Conservation (phyloP, 1,140 invertebrate species). For the Papilio xuthus region DNA sequence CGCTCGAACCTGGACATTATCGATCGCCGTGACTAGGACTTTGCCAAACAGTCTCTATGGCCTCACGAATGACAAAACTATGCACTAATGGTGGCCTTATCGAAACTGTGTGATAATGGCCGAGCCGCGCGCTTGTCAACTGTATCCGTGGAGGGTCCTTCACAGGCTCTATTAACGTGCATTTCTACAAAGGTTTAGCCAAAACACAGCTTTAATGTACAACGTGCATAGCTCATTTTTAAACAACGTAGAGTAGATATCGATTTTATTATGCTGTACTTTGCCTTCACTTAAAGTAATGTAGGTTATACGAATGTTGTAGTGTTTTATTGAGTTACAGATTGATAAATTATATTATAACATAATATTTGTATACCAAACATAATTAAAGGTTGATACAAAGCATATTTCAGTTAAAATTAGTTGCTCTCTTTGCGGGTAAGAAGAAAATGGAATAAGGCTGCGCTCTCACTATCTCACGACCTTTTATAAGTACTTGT, state of each 20-base stretch:
- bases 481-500: background rate
- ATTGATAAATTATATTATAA: conserved; percentile 8
- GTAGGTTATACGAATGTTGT: background rate
- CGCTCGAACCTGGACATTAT: background rate
- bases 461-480: background rate
- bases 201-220: conserved; percentile 10
- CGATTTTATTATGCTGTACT: conserved; percentile 30
- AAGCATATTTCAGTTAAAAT: background rate
- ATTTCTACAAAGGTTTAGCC: background rate
- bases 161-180: conserved; percentile 40
- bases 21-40: conserved; percentile 24
- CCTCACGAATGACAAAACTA: background rate
- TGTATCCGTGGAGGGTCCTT: conserved; percentile 39
- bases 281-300: conserved; percentile 1
- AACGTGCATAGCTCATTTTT: conserved; percentile 12
- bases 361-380: background rate
- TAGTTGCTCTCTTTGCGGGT: background rate
- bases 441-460: background rate
- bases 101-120: conserved; percentile 34
- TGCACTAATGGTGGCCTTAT: conserved; percentile 32
- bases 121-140: conserved; percentile 54
- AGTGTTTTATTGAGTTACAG: background rate
- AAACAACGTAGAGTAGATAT: conserved; percentile 18
- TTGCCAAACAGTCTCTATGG: background rate
- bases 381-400: background rate